Percentiles rank a stretch among this genome's conserved stretches.
phyloP scores from a whole-genome alignment of 2,888 invertebrate genomes.

The Ptychoptera albimana region DNA sequence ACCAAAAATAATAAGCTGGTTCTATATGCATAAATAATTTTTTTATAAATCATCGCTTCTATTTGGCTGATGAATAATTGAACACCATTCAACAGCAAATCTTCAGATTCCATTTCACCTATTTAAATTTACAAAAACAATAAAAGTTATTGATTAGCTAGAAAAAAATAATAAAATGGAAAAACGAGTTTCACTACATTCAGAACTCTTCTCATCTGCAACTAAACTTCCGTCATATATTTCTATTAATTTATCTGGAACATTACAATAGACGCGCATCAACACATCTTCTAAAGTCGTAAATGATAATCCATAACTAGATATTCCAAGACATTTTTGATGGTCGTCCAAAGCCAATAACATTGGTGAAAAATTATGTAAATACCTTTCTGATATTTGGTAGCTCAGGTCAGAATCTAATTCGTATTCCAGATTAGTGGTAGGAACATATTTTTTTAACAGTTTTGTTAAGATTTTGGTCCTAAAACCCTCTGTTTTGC shows the following conservation, averaged over 20 bases:
- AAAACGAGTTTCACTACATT: no score
- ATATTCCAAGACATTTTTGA: conserved; percentile 39
- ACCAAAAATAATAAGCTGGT: conserved; percentile 44
- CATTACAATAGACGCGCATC: conserved; percentile 33
- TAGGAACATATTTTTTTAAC: conserved; percentile 42
- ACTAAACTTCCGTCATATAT: no score
- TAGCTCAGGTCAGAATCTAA: conserved; percentile 56
- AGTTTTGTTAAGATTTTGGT: conserved; percentile 34
- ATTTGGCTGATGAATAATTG: conserved; percentile 33
- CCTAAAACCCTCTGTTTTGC: conserved; percentile 35
- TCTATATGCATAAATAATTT: conserved; percentile 38
- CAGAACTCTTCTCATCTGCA: neutral
- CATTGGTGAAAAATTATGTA: conserved; percentile 44
- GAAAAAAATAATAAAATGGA: neutral
- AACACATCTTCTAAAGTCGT: conserved; percentile 81
- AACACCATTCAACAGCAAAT: no score
- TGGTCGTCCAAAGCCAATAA: conserved; percentile 46
- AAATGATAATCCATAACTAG: conserved; percentile 63
- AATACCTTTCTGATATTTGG: conserved; percentile 41
- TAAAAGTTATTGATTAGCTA: no score
- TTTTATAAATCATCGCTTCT: conserved; percentile 43
- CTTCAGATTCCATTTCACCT: neutral
- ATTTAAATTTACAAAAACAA: neutral
- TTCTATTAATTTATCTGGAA: neutral
- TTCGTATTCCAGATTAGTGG: conserved; percentile 42